Evolutionary conservation across 2,113 vertebrate species (phyloP), one percentile per base, ranked within the genome.

Genomic region (Conger conger): DNA sequence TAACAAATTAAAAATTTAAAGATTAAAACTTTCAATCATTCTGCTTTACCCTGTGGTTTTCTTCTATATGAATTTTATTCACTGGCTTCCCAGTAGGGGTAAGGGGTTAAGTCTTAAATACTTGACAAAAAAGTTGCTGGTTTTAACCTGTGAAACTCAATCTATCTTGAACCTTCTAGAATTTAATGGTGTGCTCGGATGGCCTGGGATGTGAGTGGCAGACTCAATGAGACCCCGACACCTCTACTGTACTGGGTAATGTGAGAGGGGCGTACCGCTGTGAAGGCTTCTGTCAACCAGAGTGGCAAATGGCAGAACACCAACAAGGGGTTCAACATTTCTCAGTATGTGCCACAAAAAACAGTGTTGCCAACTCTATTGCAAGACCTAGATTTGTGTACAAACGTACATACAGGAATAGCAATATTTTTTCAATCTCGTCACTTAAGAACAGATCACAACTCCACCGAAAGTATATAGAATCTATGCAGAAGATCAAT

Each of bases 81-180:
- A 73, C 68, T 73, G n/a, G 68, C 23, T 63, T 27, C 68, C 9
- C 27, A 73, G 68, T 30, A 30, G 68, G n/a, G 68, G n/a, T 33
- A 73, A 73, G 68, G 68, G 68, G 68, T 73, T 73, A 73, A 73
- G 68, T 73, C 27, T 73, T 73, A 73, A 73, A 73, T 30, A 73
- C 27, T 73, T 33, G 68, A 73, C 68, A 33, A 73, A 73, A 73
- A 73, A 30, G 68, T 73, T 33, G n/a, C 68, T 30, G 11, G 68
- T 33, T 30, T 73, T n/a, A 73, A 73, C 68, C 68, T 15, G 68
- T 73, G 68, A 73, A 73, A 73, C 68, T 73, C 68, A 73, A 73
- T 73, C 68, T 73, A 73, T 33, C 68, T 73, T 73, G 68, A 73
- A 73, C 68, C 68, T 73, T 73, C 68, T 73, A 73, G 68, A 73